These are phyloP conservation scores for Philereme vetulata DNA, from an alignment of 2,888 invertebrate genomes.

Conservation along the genomic window DNA sequence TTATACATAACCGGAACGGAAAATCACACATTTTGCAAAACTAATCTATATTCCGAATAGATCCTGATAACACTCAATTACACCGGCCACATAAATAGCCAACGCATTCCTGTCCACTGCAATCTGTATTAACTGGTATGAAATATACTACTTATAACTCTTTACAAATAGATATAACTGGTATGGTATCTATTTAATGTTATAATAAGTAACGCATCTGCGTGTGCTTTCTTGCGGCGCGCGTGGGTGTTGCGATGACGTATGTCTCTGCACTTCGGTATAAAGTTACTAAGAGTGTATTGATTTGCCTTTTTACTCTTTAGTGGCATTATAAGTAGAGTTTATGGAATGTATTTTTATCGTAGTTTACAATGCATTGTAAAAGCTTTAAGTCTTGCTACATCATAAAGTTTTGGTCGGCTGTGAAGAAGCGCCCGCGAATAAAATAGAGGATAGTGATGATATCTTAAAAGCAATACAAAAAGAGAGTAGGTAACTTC, in stretches of 20 bases:
- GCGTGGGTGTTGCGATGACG: conserved; percentile 19
- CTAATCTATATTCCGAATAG: conserved; percentile 17
- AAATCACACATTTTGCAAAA: conserved; percentile 21
- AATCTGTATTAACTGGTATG: conserved; percentile 20
- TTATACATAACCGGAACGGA: conserved; percentile 15
- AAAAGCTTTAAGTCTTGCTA: too few relatives aligned
- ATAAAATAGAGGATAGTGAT: too few relatives aligned
- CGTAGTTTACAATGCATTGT: too few relatives aligned
- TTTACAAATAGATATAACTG: neutral
- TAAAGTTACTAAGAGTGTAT: conserved; percentile 11
- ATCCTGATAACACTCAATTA: conserved; percentile 27
- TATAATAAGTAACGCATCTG: conserved; percentile 24
- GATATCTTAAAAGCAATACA: too few relatives aligned
- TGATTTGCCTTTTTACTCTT: too few relatives aligned
- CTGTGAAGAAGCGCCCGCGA: too few relatives aligned
- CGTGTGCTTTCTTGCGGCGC: conserved; percentile 10
- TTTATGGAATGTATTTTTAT: too few relatives aligned
- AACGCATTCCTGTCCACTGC: conserved; percentile 11
- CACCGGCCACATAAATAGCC: conserved; percentile 22
- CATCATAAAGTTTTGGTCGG: too few relatives aligned
- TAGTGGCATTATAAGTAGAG: too few relatives aligned
- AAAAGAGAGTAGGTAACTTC: too few relatives aligned
- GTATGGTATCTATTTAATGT: conserved; percentile 22
- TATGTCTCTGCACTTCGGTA: conserved; percentile 19
- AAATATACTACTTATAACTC: conserved; percentile 9